Evolutionary conservation across 2,797 vertebrate genomes (phyloP).

Genomic region (Lophotriccus pileatus): DNA sequence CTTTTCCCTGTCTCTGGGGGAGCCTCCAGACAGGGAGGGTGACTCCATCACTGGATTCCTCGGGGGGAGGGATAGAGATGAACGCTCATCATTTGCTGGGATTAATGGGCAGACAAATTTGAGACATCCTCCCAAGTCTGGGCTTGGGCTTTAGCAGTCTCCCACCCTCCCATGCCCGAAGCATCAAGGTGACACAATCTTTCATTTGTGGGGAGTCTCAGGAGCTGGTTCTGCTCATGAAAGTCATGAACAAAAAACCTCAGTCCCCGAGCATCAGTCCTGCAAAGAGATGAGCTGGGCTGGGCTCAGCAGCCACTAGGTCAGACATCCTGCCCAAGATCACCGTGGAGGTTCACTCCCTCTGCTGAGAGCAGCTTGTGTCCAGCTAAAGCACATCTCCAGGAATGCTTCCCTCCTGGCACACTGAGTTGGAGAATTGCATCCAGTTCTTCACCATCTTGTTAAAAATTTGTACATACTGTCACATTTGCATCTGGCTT

Average conservation of each 20-base stretch:
- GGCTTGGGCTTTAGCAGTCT: background rate
- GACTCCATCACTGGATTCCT: background rate
- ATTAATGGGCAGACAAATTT: background rate
- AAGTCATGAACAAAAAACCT: background rate
- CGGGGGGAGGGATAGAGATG: background rate
- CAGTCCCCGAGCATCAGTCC: background rate
- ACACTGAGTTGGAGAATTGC: background rate
- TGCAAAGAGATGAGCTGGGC: background rate
- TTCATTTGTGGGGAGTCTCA: background rate
- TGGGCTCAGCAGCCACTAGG: background rate
- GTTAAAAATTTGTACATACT: background rate
- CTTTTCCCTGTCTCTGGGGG: background rate
- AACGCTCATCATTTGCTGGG: background rate
- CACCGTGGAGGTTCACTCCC: background rate
- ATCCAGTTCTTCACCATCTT: background rate
- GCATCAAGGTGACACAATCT: background rate
- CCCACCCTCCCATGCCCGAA: background rate
- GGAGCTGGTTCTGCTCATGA: background rate
- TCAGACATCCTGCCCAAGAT: background rate
- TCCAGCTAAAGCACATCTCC: background rate
- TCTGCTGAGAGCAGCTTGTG: background rate
- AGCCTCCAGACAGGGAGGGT: background rate
- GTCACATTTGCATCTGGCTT: conserved; percentile 1
- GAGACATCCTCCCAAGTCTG: background rate
- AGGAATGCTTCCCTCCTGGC: background rate